A percentile compares a stretch with the other conserved stretches of the same genome.
phyloP scores from a whole-genome alignment of 2,113 vertebrate species.

The Burhinus oedicnemus region DNA sequence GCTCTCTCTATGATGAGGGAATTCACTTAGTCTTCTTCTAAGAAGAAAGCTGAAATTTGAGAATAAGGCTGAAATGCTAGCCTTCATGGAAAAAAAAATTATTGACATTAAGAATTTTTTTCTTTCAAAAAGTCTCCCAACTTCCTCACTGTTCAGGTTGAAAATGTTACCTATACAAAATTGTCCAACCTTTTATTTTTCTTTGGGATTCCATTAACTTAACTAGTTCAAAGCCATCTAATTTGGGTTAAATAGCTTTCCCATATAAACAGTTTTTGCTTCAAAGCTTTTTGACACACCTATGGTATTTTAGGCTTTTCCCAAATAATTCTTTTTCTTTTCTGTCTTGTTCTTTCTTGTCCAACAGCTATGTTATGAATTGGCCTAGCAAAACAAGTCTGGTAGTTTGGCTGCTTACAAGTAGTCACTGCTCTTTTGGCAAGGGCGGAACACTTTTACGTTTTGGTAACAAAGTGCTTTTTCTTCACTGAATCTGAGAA shows the following conservation, averaged over 20 bases:
- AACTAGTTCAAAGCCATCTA: constrained; percentile 56
- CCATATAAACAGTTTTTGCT: constrained; percentile 31
- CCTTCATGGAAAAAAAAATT: not conserved
- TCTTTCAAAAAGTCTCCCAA: not conserved
- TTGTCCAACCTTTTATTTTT: constrained; percentile 36
- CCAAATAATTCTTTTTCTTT: constrained; percentile 51
- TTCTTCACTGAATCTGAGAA: not conserved
- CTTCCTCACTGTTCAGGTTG: not conserved
- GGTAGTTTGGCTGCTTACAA: constrained; percentile 39
- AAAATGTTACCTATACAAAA: constrained; percentile 44
- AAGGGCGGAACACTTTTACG: constrained; percentile 2
- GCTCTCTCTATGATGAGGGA: not conserved
- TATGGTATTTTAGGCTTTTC: constrained; percentile 54
- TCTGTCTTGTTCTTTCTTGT: constrained; percentile 17
- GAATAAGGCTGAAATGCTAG: not conserved
- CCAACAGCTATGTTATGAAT: constrained; percentile 50
- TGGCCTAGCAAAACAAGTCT: constrained; percentile 52
- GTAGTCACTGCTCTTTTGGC: constrained; percentile 31
- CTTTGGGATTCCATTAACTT: constrained; percentile 54
- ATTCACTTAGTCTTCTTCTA: not conserved
- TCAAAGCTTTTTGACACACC: constrained; percentile 62
- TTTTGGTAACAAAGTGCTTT: constrained; percentile 12
- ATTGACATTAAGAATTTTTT: not conserved
- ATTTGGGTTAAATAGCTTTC: constrained; percentile 68
- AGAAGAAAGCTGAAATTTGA: not conserved